phyloP scores from a whole-genome alignment of 2,113 vertebrate species.

The Loxodonta africana region DNA sequence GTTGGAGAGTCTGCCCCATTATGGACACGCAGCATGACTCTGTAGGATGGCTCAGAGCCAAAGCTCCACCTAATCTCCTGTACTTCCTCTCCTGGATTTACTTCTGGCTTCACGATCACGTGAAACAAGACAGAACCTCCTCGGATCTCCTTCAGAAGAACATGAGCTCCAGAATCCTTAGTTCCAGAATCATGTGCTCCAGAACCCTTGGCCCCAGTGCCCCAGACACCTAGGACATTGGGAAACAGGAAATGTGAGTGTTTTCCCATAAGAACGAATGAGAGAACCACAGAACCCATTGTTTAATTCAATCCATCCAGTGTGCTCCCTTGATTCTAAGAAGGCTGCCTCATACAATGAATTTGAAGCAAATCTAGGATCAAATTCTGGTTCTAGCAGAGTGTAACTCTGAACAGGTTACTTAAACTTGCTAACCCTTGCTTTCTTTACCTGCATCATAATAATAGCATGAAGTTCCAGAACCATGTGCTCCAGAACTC shows the following conservation, averaged over 20 bases:
- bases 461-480: not conserved
- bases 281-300: not conserved
- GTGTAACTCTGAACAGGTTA: not conserved
- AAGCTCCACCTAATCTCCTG: not conserved
- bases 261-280: not conserved
- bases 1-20: rapidly evolving
- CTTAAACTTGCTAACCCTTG: not conserved
- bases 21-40: not conserved
- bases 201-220: not conserved
- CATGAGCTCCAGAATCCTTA: not conserved
- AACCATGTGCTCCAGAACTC: no score
- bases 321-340: not conserved
- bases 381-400: no score
- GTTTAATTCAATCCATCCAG: not conserved
- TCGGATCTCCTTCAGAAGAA: not conserved
- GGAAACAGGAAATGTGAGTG: not conserved
- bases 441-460: not conserved
- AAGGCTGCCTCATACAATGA: not conserved
- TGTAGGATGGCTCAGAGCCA: not conserved
- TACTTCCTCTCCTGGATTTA: rapidly evolving
- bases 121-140: not conserved
- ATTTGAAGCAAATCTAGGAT: no score
- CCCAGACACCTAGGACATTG: not conserved
- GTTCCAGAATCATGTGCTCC: not conserved
- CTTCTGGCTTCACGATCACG: not conserved